phyloP scores from a whole-genome alignment of 2,888 invertebrate species.

The Vanessa cardui region DNA sequence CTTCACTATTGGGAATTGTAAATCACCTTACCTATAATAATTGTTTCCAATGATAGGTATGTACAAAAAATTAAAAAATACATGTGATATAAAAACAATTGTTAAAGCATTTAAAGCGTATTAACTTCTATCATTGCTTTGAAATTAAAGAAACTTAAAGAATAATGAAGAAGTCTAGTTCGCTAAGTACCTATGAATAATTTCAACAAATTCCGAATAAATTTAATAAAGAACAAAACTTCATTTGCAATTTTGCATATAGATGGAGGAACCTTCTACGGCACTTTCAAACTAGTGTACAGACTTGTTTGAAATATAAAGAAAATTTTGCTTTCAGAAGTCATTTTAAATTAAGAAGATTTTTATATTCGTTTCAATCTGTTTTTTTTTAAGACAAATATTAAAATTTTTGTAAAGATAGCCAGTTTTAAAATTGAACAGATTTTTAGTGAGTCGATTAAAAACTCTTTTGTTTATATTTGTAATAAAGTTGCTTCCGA shows the following conservation, averaged over 20 bases:
- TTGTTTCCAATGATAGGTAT: too few species aligned
- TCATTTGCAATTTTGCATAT: conserved; percentile 45
- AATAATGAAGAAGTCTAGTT: conserved; percentile 29
- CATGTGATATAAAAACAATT: too few species aligned
- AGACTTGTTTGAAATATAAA: conserved; percentile 10
- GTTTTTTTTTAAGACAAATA: not conserved
- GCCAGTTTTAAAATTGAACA: too few species aligned
- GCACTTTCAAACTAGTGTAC: conserved; percentile 30
- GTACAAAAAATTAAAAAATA: too few species aligned
- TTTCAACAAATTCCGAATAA: conserved; percentile 45
- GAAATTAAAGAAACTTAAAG: conserved; percentile 11
- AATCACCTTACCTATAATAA: too few species aligned
- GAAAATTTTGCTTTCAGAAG: conserved; percentile 8
- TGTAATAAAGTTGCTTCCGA: too few species aligned
- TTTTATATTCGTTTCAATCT: not conserved
- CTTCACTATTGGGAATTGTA: too few species aligned
- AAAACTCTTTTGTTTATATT: too few species aligned
- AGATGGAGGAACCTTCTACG: conserved; percentile 34
- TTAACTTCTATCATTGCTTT: conserved; percentile 1
- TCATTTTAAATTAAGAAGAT: conserved; percentile 6
- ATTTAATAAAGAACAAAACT: conserved; percentile 44
- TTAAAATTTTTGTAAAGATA: too few species aligned
- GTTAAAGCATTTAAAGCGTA: too few species aligned
- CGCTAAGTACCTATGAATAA: conserved; percentile 45
- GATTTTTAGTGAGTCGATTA: too few species aligned